Conservation (phyloP, 1,140 invertebrate species). For the Riptortus pedestris region DNA sequence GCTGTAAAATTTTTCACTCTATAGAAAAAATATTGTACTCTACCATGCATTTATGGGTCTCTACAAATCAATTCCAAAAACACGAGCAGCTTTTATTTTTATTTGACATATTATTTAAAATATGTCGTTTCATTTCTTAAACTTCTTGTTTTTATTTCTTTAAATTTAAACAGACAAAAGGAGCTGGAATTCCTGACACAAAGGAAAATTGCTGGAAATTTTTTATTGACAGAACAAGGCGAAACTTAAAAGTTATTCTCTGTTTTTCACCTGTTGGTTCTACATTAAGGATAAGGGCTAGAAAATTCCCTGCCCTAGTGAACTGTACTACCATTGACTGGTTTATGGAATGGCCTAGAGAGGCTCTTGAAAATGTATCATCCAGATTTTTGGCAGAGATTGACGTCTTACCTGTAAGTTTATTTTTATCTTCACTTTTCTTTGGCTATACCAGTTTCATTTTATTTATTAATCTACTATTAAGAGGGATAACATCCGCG, state of each 20-base stretch:
- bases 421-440: neutral
- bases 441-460: neutral
- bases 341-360: slow-evolving; percentile 93
- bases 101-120: no score
- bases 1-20: no score
- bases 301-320: slow-evolving; percentile 89
- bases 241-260: slow-evolving; percentile 63
- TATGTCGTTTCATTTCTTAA: no score
- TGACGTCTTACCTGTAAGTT: slow-evolving; percentile 50
- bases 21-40: no score
- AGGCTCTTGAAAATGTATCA: slow-evolving; percentile 82
- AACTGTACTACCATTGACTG: slow-evolving; percentile 90
- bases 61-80: no score
- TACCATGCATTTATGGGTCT: no score
- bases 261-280: slow-evolving; percentile 87
- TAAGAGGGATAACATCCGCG: neutral
- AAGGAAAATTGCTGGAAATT: slow-evolving; percentile 92
- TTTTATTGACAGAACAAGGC: slow-evolving; percentile 82
- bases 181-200: slow-evolving; percentile 68
- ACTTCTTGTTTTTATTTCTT: no score
- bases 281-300: slow-evolving; percentile 67
- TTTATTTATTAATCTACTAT: neutral
- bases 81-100: no score
- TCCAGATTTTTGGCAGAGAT: slow-evolving; percentile 68
- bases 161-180: slow-evolving; percentile 62